These are phyloP conservation scores for Penaeus japonicus DNA, from an alignment of 1,140 invertebrate genomes.

Conservation along the genomic window DNA sequence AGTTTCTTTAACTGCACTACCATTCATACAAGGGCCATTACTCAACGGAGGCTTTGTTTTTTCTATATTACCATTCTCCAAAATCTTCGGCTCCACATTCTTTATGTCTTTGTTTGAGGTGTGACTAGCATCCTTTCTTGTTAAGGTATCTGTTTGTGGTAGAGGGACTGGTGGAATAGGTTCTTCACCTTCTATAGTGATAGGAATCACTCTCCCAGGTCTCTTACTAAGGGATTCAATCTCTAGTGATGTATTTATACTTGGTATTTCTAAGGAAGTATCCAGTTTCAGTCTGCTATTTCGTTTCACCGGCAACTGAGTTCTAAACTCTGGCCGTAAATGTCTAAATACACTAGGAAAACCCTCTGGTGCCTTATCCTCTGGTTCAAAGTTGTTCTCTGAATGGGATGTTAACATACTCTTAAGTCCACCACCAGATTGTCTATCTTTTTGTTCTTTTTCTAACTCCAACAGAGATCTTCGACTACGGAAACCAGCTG, in stretches of 20 bases:
- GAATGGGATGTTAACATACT: conserved; percentile 37
- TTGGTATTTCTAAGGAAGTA: not conserved
- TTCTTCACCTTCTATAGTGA: conserved; percentile 8
- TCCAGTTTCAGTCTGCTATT: conserved; percentile 3
- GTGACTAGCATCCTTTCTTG: not conserved
- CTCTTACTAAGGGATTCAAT: conserved; percentile 7
- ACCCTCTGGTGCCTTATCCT: conserved; percentile 49
- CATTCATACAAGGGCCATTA: conserved; percentile 25
- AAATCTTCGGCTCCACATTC: not conserved
- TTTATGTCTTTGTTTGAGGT: too few relatives aligned
- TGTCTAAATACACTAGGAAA: conserved; percentile 74
- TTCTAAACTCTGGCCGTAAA: conserved; percentile 82
- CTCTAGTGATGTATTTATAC: conserved; percentile 9
- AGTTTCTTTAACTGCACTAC: not conserved
- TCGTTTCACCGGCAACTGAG: conserved; percentile 74
- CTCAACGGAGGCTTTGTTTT: not conserved
- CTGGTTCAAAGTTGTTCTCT: conserved; percentile 52
- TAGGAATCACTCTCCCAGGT: conserved; percentile 45
- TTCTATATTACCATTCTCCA: conserved; percentile 31
- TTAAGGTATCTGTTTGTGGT: conserved; percentile 22
- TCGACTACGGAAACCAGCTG: conserved; percentile 76
- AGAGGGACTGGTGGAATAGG: conserved; percentile 19
- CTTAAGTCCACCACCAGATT: conserved; percentile 10
- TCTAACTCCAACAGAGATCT: conserved; percentile 51
- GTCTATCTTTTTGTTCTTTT: conserved; percentile 40